Base-by-base conservation (phyloP, 2,888 invertebrate genomes). In the Chrysotoxum bicinctum region DNA sequence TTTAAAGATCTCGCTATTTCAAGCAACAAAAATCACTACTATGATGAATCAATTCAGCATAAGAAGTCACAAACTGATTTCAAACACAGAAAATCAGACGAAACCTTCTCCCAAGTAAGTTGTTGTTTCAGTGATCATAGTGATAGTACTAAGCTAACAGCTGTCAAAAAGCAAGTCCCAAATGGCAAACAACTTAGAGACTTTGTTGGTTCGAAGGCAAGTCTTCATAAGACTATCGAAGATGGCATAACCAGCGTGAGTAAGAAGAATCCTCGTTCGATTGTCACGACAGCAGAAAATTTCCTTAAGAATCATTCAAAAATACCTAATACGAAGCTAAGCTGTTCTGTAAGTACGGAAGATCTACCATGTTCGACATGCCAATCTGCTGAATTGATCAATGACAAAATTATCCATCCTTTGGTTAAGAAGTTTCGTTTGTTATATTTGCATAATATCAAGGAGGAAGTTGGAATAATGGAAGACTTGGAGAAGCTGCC, bases 401-500 rank as follows among this genome's bases (percentile, higher is more conserved):
- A 83, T 30, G 87, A 88, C 0, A 90, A 88, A 62, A 88, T 91
- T 0, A 89, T 91, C 21, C 88, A 89, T 56, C 91, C 91, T 3
- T 89, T 91, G 87, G 87, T 89, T 23, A 89, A 88, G 2, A 90
- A 89, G 32, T 75, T 91, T 7, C 90, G 89, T 50, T 88, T 89
- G 0, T 88, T 90, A 88, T 90, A 88, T 70, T 64, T 90, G 1
- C 88, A 89, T 50, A 90, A 88, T 60, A 77, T 91, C 2, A 87
- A 87, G 7, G 89, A 90, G 48, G 89, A 90, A 77, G 88, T 90
- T 86, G 72, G 87, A 0, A 78, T 91, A 0, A 88, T 91, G 87
- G 89, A 91, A 40, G 90, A 90, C 23, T 73, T 91, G 58, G 89
- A 89, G 37, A 85, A 66, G 3, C 58, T 91, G 69, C 90, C 91